Conservation (phyloP, 2,113 vertebrate genomes). For the Rhineura floridana region DNA sequence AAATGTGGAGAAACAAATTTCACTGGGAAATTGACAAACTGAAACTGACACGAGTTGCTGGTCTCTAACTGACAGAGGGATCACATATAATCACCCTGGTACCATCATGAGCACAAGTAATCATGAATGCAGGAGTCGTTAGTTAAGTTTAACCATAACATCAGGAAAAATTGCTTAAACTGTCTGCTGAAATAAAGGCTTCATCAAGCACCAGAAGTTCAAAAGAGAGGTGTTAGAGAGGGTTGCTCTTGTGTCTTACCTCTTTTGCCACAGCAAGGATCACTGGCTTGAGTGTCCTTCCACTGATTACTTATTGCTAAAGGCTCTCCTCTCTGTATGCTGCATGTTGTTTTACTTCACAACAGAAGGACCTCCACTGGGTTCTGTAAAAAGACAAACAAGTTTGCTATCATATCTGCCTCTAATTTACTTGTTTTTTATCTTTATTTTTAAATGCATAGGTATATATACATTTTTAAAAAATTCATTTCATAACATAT, state of each 20-base stretch:
- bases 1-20: no score
- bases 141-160: no score
- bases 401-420: neutral
- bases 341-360: neutral
- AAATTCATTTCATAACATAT: neutral
- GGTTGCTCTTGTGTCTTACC: neutral
- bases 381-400: neutral
- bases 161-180: no score
- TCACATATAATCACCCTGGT: no score
- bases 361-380: neutral
- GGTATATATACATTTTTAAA: neutral
- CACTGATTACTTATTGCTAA: neutral
- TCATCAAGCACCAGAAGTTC: no score
- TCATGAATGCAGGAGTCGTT: no score
- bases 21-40: no score
- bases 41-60: no score
- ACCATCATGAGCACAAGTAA: no score
- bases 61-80: no score
- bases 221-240: neutral
- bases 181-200: no score
- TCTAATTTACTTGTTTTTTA: neutral
- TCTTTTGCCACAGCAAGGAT: neutral
- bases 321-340: neutral
- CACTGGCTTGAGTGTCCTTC: neutral
- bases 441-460: neutral